Base-by-base conservation (phyloP, 1,140 invertebrate species). In the Hormaphis cornu region DNA sequence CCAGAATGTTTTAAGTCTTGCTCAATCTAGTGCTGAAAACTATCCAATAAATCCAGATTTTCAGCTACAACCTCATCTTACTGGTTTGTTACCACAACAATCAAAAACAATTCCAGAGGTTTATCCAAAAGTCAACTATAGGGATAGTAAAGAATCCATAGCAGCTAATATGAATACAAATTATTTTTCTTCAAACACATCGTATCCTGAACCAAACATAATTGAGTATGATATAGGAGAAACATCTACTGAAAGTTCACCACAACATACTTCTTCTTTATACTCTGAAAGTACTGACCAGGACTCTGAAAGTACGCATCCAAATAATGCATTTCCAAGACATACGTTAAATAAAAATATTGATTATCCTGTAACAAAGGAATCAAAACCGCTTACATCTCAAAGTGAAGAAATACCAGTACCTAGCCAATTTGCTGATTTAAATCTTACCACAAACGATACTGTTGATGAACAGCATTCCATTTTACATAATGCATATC, bases 371-470 rank as follows among this genome's bases (percentile, higher is more conserved):
- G 61, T 66, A 22, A 48, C 44, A 24, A 48, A 66, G 14, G 61
- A 66, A 66, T 66, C 28, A 33, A 66, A 66, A 22, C 30, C 61
- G 22, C 20, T 33, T 48, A 20, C n/a, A 20, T 14, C 58, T 42
- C 16, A 5, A 44, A 66, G 50, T 33, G n/a, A 66, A 24, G 28
- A 66, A 12, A 50, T 66, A 9, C 61, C 61, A n/a, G 61, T 66
- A 22, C 61, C 61, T 66, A 66, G 61, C 44, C 40, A 66, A 50
- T 66, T 66, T 66, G 61, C 61, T 26, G 61, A 66, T 66, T 66
- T 66, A 7, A 48, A 16, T 50, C 28, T 66, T 33, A 50, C 33
- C 1, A 48, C 2, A 14, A 14, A 50, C 33, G 42, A 66, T 22
- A 20, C 9, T 63, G n/a, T 48, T 66, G 44, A 50, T 50, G 61